These are phyloP conservation scores for Ramphastos sulfuratus DNA, from an alignment of 2,113 vertebrate genomes.

Conservation along the genomic window DNA sequence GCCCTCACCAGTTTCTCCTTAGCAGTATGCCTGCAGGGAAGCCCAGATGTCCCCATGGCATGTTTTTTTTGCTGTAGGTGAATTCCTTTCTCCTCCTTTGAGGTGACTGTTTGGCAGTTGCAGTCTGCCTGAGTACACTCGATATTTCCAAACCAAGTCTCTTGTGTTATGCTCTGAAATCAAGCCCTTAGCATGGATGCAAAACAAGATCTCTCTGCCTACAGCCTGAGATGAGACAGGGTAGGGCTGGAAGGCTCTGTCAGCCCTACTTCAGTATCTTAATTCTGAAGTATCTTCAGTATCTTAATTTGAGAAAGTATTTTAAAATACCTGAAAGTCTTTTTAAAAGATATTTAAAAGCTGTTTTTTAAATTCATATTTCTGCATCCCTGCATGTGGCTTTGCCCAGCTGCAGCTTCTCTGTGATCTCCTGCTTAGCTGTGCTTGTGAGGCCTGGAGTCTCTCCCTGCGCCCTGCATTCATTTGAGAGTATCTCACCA, in stretches of 20 bases:
- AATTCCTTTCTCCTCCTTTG: not conserved
- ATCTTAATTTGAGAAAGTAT: not conserved
- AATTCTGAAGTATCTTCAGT: not conserved
- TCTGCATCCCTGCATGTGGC: accelerated
- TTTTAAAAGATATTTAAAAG: not conserved
- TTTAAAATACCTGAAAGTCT: not conserved
- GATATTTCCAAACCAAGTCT: not conserved
- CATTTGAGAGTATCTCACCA: not conserved
- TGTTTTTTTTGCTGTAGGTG: not conserved
- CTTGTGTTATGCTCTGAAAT: not conserved
- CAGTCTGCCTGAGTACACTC: too few species aligned
- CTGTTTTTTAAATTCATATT: not conserved
- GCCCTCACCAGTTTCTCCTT: not conserved
- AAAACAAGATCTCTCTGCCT: not conserved
- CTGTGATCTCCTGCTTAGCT: not conserved
- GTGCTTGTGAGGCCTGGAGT: not conserved
- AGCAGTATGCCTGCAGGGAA: not conserved
- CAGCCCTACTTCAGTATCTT: not conserved
- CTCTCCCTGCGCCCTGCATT: not conserved
- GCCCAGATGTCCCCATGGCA: not conserved
- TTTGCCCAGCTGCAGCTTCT: not conserved
- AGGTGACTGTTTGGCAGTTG: not conserved
- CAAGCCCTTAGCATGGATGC: not conserved
- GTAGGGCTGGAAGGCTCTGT: not conserved
- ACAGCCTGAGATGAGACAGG: not conserved